Conservation (phyloP, 1,140 invertebrate genomes). For the Bradysia coprophila region DNA sequence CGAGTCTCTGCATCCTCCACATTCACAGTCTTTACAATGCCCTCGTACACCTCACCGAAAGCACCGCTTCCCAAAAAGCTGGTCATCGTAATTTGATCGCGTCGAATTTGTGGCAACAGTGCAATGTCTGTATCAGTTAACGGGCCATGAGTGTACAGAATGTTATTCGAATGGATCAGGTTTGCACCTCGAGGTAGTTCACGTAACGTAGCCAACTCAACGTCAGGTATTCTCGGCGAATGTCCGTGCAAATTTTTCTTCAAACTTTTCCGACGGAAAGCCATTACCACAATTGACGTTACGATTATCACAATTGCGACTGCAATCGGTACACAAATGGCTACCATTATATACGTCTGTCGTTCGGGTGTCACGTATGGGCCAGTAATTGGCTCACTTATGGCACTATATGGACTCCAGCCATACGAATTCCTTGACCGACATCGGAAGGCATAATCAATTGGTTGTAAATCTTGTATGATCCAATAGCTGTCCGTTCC, state of each 20-base stretch:
- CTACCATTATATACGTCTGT: conserved; percentile 27
- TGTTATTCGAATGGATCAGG: conserved; percentile 62
- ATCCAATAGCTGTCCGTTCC: conserved; percentile 64
- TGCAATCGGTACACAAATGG: conserved; percentile 29
- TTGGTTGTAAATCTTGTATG: conserved; percentile 39
- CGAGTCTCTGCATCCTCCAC: conserved; percentile 30
- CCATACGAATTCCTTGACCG: conserved; percentile 62
- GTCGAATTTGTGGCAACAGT: conserved; percentile 61
- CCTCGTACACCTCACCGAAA: conserved; percentile 95
- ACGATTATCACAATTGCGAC: conserved; percentile 15
- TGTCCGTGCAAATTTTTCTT: conserved; percentile 11
- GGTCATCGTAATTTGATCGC: conserved; percentile 59
- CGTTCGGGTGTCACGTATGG: conserved; percentile 17
- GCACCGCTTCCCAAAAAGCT: conserved; percentile 88
- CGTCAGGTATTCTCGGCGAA: conserved; percentile 40
- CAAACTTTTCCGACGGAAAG: conserved; percentile 8
- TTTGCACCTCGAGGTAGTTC: conserved; percentile 53
- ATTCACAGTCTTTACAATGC: conserved; percentile 44
- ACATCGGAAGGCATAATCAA: conserved; percentile 52
- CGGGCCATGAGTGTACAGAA: conserved; percentile 44
- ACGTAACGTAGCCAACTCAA: conserved; percentile 72
- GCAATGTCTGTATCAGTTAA: conserved; percentile 44
- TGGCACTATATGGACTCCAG: conserved; percentile 46
- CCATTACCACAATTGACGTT: too few relatives aligned
- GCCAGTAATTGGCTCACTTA: conserved; percentile 32